Base-by-base conservation (phyloP, 2,113 vertebrate genomes). In the Siphamia tubifer region DNA sequence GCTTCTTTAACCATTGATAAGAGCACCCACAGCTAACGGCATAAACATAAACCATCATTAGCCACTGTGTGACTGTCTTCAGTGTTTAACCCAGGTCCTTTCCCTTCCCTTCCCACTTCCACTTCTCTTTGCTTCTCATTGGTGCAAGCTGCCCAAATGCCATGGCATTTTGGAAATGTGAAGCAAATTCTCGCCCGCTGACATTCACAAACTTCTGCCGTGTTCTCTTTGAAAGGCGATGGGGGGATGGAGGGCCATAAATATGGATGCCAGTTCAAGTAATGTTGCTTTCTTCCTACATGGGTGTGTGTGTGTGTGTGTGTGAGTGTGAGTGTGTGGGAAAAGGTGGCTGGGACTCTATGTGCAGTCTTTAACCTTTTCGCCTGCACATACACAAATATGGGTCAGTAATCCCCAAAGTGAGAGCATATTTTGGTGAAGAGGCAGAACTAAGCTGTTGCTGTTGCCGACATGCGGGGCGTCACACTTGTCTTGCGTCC, bases 111-210 rank as follows among this genome's bases (percentile, higher is more conserved):
- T 83, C 78, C 73, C 69, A 49, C 85, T 69, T 79, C 72, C 71
- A 34, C 82, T 64, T 72, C 74, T 68, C 70, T 47, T 68, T 34
- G 81, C 63, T 77, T 79, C 74, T 86, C 77, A 84, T 87, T 85
- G 88, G 88, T 88, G 89, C 86, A 87, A 88, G 89, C 85, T 90
- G 81, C 79, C 85, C 87, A 93, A 93, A 93, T 93, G 92, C 90
- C 92, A 89, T 91, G 92, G 92, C 92, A 93, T 93, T 93, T 93
- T 88, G 85, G 79, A 92, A 93, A 93, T 91, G 91, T 88, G 90
- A 90, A 77, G 72, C 79, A 82, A 89, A 92, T 91, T 90, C 90
- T 88, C 73, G 75, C 84, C 89, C 51, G 78, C 88, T 93, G 92
- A 93, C 92, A 93, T 93, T 93, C 91, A 93, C 70, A 89, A 92